Conservation (phyloP, 1,140 invertebrate genomes). For the Chelonus insularis region DNA sequence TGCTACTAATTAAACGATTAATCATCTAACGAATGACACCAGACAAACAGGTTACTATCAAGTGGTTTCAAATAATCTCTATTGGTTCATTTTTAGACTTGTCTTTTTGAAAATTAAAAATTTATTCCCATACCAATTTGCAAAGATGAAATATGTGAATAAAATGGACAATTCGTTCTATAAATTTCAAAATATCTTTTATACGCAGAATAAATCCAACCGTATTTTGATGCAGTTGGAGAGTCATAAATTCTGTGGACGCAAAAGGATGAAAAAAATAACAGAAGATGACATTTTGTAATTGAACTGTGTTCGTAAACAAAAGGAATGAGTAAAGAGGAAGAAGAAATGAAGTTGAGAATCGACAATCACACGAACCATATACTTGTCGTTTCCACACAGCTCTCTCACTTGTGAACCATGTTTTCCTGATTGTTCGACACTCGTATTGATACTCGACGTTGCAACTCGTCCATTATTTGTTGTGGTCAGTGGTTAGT, state of each 20-base stretch:
- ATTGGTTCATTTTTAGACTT: not conserved
- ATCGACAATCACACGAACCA: slow-evolving; percentile 36
- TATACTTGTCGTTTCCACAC: slow-evolving; percentile 35
- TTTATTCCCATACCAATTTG: too few species aligned
- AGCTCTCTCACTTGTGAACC: slow-evolving; percentile 33
- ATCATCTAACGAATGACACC: slow-evolving; percentile 58
- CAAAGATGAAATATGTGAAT: too few species aligned
- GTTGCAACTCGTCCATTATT: slow-evolving; percentile 53
- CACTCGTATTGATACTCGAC: slow-evolving; percentile 45
- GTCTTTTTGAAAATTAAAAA: too few species aligned
- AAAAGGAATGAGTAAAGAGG: not conserved
- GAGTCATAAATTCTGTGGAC: too few species aligned
- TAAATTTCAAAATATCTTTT: too few species aligned
- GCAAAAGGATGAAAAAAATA: too few species aligned
- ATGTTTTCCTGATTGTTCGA: slow-evolving; percentile 50
- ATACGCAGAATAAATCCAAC: too few species aligned
- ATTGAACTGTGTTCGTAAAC: slow-evolving; percentile 47
- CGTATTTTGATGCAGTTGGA: too few species aligned
- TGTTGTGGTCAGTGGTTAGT: slow-evolving; percentile 47
- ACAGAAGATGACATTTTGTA: slow-evolving; percentile 46
- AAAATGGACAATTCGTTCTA: too few species aligned
- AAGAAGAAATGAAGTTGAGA: slow-evolving; percentile 28
- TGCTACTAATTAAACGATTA: slow-evolving; percentile 60
- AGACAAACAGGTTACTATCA: slow-evolving; percentile 46
- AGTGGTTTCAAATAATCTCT: slow-evolving; percentile 10